Percentiles rank a stretch among this genome's conserved stretches.
Conservation (phyloP, 2,888 invertebrate species). For the Epiblema foenella region DNA sequence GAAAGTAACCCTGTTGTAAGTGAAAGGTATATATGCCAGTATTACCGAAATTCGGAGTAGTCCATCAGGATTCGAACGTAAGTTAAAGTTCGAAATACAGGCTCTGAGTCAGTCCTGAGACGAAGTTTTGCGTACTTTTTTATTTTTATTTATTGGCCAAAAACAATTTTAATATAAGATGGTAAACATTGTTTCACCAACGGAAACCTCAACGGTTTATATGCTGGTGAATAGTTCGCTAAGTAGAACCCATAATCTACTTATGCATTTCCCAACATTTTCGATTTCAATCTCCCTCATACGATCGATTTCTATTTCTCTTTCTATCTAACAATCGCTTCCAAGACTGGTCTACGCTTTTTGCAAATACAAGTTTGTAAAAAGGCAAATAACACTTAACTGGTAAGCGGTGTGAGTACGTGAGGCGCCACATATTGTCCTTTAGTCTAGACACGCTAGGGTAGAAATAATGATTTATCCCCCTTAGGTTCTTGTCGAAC, state of each 20-base stretch:
- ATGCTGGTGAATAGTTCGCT: too few relatives aligned
- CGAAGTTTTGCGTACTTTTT: too few relatives aligned
- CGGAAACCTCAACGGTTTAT: too few relatives aligned
- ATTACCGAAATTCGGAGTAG: too few relatives aligned
- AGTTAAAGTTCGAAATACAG: too few relatives aligned
- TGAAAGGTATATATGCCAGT: neutral
- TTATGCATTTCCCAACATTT: too few relatives aligned
- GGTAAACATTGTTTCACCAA: too few relatives aligned
- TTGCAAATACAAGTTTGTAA: conserved; percentile 23
- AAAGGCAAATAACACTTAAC: conserved; percentile 40
- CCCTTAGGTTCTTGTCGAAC: neutral
- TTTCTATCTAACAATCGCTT: conserved; percentile 8
- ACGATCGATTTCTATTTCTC: conserved; percentile 1
- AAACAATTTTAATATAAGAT: too few relatives aligned
- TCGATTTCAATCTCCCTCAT: neutral
- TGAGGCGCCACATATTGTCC: conserved; percentile 48
- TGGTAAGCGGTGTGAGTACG: conserved; percentile 41
- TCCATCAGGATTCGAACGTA: too few relatives aligned
- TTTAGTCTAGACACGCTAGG: conserved; percentile 51
- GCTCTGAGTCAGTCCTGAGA: too few relatives aligned
- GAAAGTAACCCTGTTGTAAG: conserved; percentile 10
- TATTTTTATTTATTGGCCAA: too few relatives aligned
- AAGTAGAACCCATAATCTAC: too few relatives aligned
- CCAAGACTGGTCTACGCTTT: conserved; percentile 8
- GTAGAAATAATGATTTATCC: conserved; percentile 36